Conservation (phyloP, 2,888 invertebrate species). For the Synanthedon myopaeformis region DNA sequence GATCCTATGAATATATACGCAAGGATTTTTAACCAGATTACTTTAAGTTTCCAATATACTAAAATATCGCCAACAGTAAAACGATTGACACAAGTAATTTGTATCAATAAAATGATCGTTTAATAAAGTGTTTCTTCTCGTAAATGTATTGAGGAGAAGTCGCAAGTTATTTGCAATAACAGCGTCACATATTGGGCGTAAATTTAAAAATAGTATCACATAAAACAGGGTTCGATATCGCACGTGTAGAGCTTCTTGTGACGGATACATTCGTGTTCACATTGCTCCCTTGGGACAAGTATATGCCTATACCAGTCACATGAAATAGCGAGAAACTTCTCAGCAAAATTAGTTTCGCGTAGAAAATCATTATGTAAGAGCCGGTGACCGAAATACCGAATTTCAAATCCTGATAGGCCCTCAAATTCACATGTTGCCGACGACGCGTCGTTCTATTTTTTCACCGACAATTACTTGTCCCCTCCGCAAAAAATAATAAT, state of each 20-base stretch:
- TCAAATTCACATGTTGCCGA: too few species aligned
- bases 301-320: slow-evolving; percentile 8
- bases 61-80: too few species aligned
- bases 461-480: too few species aligned
- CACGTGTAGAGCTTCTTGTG: slow-evolving; percentile 16
- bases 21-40: too few species aligned
- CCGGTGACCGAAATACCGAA: too few species aligned
- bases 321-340: not conserved
- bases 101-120: not conserved
- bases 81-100: not conserved
- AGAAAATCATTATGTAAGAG: too few species aligned
- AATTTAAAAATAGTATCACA: slow-evolving; percentile 16
- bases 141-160: not conserved
- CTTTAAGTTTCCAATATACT: too few species aligned
- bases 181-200: slow-evolving; percentile 6
- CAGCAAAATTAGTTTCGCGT: too few species aligned
- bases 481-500: too few species aligned
- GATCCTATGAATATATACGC: too few species aligned
- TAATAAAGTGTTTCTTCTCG: not conserved
- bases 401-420: too few species aligned
- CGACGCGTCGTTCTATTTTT: too few species aligned
- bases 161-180: not conserved
- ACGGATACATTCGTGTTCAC: slow-evolving; percentile 20
- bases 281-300: slow-evolving; percentile 16
- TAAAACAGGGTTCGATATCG: slow-evolving; percentile 16